Evolutionary conservation across 2,888 invertebrate genomes (phyloP).

Genomic region (Cryptocephalus moraei): DNA sequence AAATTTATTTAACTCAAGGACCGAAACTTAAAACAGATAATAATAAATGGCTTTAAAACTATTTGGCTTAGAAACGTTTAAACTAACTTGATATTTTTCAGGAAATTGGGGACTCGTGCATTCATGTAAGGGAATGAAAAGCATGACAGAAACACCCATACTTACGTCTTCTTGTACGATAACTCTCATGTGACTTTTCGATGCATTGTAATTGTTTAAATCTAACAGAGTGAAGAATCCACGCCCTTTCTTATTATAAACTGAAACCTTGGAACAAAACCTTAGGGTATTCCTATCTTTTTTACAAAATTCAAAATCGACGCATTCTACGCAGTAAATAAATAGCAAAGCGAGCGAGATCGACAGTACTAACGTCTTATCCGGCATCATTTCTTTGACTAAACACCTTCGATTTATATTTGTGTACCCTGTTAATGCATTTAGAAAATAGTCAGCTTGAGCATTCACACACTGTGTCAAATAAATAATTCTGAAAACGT

Average conservation of each 20-base stretch:
- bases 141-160: no score
- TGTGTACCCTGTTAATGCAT: no score
- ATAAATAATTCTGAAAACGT: no score
- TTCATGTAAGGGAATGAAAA: no score
- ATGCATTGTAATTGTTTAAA: neutral
- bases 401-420: neutral
- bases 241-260: conserved; percentile 17
- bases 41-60: no score
- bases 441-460: no score
- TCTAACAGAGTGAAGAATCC: conserved; percentile 20
- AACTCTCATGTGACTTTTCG: neutral
- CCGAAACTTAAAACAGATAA: no score
- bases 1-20: no score
- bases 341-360: neutral
- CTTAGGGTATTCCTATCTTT: conserved; percentile 8
- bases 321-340: conserved; percentile 1
- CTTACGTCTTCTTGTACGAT: conserved; percentile 15
- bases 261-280: conserved; percentile 22
- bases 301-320: conserved; percentile 10
- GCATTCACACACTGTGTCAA: no score
- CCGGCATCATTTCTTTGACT: neutral
- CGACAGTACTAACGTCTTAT: neutral
- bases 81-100: no score
- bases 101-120: no score
- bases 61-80: no score